Evolutionary conservation across 2,113 vertebrate genomes (phyloP), one percentile per base, ranked within the genome.

Genomic region (Piprites chloris): DNA sequence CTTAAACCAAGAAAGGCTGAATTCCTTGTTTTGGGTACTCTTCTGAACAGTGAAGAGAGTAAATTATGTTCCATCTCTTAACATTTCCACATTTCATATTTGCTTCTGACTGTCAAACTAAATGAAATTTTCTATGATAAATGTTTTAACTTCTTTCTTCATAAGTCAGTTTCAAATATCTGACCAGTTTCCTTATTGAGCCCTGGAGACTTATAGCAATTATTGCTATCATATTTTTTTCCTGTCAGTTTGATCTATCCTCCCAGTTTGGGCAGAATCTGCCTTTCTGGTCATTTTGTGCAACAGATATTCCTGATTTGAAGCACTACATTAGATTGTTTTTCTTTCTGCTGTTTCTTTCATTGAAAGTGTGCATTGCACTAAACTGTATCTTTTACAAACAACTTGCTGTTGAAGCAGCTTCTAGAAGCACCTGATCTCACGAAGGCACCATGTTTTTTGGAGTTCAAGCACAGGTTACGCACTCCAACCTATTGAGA

Each of bases 121-220:
- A 92, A 95, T 92, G 58, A 87, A 91, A 87, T 89, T 87, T 78
- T 2, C 69, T 50, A 46, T 89, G 87, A 92, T 66, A 81, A 75
- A 94, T 85, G 66, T 72, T 95, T 89, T 92, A 72, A 78, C 66
- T 94, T 93, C 30, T 95, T 56, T 93, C 91, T 94, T 95, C 61
- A 39, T 87, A 87, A 96, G 73, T 82, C n/a, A 92, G 49, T 85
- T 74, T 26, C 66, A 85, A 85, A 87, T 72, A 69, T 89, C 84
- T 96, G 69, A 65, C 59, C 58, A 78, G 73, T 78, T 95, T 93
- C 32, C 19, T 82, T 85, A 87, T 41, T 89, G 65, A 78, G 37
- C 74, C 71, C 77, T 63, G 47, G 61, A 95, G 91, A 90, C 47
- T 52, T 78, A 75, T 15, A 92, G 30, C 76, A 93, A 92, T 87